Evolutionary conservation across 1,140 invertebrate species (phyloP), one percentile per base, ranked within the genome.

Genomic region (Leptinotarsa undecemlineata): DNA sequence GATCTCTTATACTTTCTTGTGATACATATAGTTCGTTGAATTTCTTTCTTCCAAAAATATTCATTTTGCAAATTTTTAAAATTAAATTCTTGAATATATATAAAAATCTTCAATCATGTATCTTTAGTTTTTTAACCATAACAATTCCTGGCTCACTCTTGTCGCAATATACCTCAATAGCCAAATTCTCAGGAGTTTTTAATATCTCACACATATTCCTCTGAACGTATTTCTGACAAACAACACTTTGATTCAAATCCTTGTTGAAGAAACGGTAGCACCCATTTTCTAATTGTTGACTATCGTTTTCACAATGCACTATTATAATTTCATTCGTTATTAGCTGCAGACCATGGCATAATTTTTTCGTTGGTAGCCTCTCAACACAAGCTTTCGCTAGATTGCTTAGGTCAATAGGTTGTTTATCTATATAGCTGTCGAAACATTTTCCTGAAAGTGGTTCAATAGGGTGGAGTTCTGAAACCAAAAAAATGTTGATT

Each of bases 391-490:
- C 68, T 57, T 70, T 70, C 4, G n/a, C 26, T 6, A 70, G 48
- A n/a, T 70, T 57, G 20, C 68, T 70, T 3, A 70, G 68, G 17
- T 60, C 57, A 48, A 70, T 70, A 6, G 68, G 68, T 70, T 70
- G 68, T 8, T 51, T 14, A n/a, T 70, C 68, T 51, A 21, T 13
- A 15, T 70, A 70, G 47, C 33, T 48, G 15, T 70, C 68, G 68
- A 70, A 70, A 48, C 68, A 70, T 48, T 51, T 70, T 19, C 47
- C 68, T n/a, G 68, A 13, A 13, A 51, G 6, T 17, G 68, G 68
- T 23, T 70, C 48, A 8, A 70, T 70, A n/a, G 48, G 68, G 26
- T 70, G 68, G n/a, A 70, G 20, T 21, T 70, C 68, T 70, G 68
- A 8, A 60, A 70, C 26, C 17, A 61, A 20, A 17, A 20, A 42